Base-by-base conservation (phyloP, 2,888 invertebrate species). In the Drosophila ustulata region DNA sequence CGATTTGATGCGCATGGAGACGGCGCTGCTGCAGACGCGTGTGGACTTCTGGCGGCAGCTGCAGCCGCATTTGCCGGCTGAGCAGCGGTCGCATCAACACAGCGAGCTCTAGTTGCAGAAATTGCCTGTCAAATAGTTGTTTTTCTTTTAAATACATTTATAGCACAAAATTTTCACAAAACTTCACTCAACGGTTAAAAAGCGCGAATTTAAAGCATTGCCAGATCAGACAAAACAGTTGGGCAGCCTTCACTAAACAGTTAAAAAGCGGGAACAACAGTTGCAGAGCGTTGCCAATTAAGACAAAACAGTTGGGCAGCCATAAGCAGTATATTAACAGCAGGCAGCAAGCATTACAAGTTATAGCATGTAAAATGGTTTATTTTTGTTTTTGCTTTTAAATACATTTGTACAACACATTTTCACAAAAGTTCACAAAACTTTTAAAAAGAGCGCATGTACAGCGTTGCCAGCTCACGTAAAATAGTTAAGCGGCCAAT, bases 31-130 rank as follows among this genome's bases (percentile, higher is more conserved):
- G n/a, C 93, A 93, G 0, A 93, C 94, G 1, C 93, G 95, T 53
- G 93, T 94, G 0, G 91, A 94, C 28, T 94, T 96, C 71, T 96
- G 96, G 96, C 92, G 93, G 23, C 90, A 92, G 4, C 82, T 96
- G 18, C 93, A 93, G 93, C 93, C 93, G 89, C 78, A 93, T 91
- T 69, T 88, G 56, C 82, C 89, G 9, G 69, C 68, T 13, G 47
- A 46, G 9, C 64, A 58, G 4, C 61, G 43, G 0, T 2, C 7
- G 6, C 64, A 43, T 0, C 32, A n/a, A 2, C 86, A 82, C 41
- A 64, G 50, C 25, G 83, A 88, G 45, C 80, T 81, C 13, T 83
- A 81, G 52, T 18, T 30, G 11, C 37, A 4, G 37, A 3, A 32
- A 32, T 32, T 32, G 18, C 32, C 9, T 32, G 32, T 37, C 4